A percentile compares a stretch with the other conserved stretches of the same genome.
Conservation (phyloP, 2,113 vertebrate genomes). For the Bungarus multicinctus region DNA sequence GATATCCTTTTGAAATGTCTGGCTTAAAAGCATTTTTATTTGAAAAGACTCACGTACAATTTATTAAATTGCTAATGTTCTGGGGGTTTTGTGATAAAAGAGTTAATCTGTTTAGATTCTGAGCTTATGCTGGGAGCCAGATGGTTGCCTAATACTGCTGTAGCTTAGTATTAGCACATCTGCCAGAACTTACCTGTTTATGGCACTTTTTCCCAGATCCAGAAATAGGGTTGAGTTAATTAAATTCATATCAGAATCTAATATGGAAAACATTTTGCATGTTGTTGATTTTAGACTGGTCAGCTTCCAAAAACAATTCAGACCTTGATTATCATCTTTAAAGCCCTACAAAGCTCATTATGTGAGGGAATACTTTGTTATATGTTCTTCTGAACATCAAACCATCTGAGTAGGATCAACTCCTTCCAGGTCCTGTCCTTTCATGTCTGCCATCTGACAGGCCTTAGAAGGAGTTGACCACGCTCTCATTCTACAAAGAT, state of each 20-base stretch:
- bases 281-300: background rate
- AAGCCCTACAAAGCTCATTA: background rate
- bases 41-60: background rate
- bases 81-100: background rate
- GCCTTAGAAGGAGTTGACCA: background rate
- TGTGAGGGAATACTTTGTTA: background rate
- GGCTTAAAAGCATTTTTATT: background rate
- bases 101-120: constrained; percentile 2
- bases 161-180: background rate
- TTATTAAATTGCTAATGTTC: constrained; percentile 10
- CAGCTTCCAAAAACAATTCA: background rate
- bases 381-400: background rate
- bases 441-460: background rate
- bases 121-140: background rate
- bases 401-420: background rate
- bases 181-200: background rate
- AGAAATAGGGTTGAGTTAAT: background rate
- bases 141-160: constrained; percentile 4
- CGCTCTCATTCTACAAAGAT: background rate
- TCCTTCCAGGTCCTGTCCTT: no score
- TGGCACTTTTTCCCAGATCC: background rate
- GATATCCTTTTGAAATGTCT: background rate
- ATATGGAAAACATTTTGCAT: background rate
- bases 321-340: background rate
- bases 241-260: background rate